Percentiles rank a stretch among this genome's conserved stretches.
Evolutionary conservation across 2,113 vertebrate species (phyloP).

Genomic region (Leucoraja erinaceus): DNA sequence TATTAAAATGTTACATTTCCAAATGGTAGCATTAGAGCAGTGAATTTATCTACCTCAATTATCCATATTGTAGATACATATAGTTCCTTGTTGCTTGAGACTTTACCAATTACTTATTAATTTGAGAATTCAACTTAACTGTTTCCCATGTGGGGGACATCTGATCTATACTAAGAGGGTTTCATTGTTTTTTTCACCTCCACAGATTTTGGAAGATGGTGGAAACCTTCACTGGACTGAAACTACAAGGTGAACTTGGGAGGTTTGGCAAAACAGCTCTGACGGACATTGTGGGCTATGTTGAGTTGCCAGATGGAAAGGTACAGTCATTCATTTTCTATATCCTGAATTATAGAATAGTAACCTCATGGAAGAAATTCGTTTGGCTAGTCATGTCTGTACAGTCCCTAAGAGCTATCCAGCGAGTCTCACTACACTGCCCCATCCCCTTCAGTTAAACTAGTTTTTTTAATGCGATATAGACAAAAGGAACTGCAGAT

Average conservation of each 20-base stretch:
- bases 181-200: slow-evolving; percentile 36
- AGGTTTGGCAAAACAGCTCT: slow-evolving; percentile 78
- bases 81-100: background rate
- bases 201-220: slow-evolving; percentile 88
- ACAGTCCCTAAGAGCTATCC: no score
- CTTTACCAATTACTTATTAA: background rate
- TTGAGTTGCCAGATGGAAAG: slow-evolving; percentile 86
- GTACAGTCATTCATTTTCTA: slow-evolving; percentile 48
- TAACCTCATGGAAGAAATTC: no score
- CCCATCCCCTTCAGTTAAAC: no score
- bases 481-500: no score
- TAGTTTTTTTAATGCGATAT: no score
- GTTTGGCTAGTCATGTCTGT: no score
- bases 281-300: slow-evolving; percentile 75
- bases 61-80: background rate
- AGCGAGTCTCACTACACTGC: background rate
- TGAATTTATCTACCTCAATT: background rate
- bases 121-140: background rate
- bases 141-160: background rate
- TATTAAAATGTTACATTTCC: background rate
- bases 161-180: background rate
- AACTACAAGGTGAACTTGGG: slow-evolving; percentile 78
- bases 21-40: background rate
- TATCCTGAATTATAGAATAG: background rate
- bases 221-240: slow-evolving; percentile 78